A percentile compares a stretch with the other conserved stretches of the same genome.
Evolutionary conservation across 2,888 invertebrate genomes (phyloP).

Genomic region (Temnothorax rugatulus): DNA sequence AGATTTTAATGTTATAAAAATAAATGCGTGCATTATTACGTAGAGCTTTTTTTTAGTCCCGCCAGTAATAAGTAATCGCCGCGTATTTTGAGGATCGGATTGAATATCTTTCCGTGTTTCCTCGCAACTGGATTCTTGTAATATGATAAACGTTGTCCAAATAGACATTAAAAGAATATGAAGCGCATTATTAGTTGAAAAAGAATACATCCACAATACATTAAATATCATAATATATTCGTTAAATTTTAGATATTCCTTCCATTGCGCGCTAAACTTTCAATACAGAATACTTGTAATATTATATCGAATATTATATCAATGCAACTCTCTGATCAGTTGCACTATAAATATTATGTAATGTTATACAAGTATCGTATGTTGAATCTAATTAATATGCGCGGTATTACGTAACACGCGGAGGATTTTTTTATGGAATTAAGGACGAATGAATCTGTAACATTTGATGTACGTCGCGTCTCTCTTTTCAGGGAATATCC

Average conservation of each 20-base stretch:
- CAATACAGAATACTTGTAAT: not conserved
- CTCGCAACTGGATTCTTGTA: not conserved
- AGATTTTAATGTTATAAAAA: not conserved
- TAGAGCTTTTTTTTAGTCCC: not conserved
- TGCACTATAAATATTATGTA: not conserved
- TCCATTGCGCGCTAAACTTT: not conserved
- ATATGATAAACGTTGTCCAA: not conserved
- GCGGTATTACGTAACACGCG: not conserved
- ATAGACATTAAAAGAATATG: not conserved
- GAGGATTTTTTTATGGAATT: not conserved
- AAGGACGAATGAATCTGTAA: not conserved
- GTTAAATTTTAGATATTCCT: not conserved
- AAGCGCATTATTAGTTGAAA: not conserved
- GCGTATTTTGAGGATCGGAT: not conserved
- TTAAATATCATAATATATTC: not conserved
- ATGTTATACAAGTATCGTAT: not conserved
- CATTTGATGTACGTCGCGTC: conserved; percentile 42
- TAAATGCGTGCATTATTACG: not conserved
- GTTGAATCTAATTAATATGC: not conserved
- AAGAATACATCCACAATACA: not conserved
- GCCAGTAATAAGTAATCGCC: not conserved
- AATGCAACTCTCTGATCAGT: not conserved
- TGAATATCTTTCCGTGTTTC: not conserved
- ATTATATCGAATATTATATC: conserved; percentile 10
- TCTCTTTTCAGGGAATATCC: conserved; percentile 89